Base-by-base conservation (phyloP, 2,113 vertebrate genomes). In the Zosterops hypoxanthus region DNA sequence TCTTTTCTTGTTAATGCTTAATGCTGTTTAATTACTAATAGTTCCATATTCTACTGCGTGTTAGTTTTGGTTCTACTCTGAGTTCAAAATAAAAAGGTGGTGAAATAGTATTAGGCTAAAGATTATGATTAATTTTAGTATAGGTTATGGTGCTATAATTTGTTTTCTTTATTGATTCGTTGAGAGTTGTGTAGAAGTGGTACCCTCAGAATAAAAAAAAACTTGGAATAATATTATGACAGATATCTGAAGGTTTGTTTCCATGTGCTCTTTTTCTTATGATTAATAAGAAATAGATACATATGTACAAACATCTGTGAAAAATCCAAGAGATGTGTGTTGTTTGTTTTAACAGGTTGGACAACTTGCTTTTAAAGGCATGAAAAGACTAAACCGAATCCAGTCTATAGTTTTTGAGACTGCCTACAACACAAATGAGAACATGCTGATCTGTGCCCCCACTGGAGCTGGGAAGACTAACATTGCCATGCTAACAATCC, bases 391-490 rank as follows among this genome's bases (percentile, higher is more conserved):
- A 68, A 99, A 99, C 93, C 97, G 99, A 91, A 99, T 99, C 94
- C 99, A 99, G 86, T 99, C 99, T 14, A 98, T 99, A 80, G 99
- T 99, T 71, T 99, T 99, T 3, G 99, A 99, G 96, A 99, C 99
- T 13, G 99, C 99, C 78, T 99, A 99, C 96, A 99, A 99, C 92
- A 99, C 99, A 87, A 99, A 99, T 7, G 99, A 99, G 94, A 99
- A 99, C 96, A 98, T 99, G 97, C 98, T 99, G 42, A 99, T 99
- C 90, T 99, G 99, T 41, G 99, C 99, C 44, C 99, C 99, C 34
- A 99, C 99, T 9, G 99, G 99, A 44, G 99, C 99, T 25, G 99
- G 99, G 44, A 99, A 99, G 97, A 99, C 99, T 42, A 99, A 99
- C 96, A 99, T 99, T 92, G 99, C 99, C 64, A 99, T 99, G 99